A percentile compares a stretch with the other conserved stretches of the same genome.
Conservation (phyloP, 2,797 vertebrate genomes). For the Phyllotis vaccarum region DNA sequence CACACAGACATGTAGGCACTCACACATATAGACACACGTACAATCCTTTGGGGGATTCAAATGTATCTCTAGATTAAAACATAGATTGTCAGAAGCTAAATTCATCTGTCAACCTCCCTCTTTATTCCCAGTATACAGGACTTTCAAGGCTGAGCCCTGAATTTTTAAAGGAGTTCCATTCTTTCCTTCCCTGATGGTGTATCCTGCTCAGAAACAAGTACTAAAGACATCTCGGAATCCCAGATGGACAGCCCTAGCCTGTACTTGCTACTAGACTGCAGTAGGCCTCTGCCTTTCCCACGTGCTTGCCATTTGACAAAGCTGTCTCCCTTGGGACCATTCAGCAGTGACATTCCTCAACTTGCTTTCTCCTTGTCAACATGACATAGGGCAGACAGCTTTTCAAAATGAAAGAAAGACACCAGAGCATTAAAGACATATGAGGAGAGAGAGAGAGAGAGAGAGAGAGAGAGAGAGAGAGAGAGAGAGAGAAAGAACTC, state of each 20-base stretch:
- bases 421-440: not conserved
- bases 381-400: slow-evolving; percentile 50
- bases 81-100: not conserved
- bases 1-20: not conserved
- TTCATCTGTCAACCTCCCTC: not conserved
- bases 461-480: not conserved
- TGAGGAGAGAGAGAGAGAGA: not conserved
- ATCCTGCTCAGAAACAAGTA: not conserved
- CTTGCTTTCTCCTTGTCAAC: slow-evolving; percentile 74
- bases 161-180: not conserved
- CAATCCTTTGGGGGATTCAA: not conserved
- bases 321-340: slow-evolving; percentile 55
- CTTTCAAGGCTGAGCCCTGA: not conserved
- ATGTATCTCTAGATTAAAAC: not conserved
- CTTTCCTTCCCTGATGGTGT: not conserved
- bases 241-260: not conserved
- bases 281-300: not conserved
- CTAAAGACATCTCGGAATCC: not conserved
- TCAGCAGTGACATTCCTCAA: slow-evolving; percentile 71
- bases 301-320: slow-evolving; percentile 70
- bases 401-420: slow-evolving; percentile 40
- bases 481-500: not conserved
- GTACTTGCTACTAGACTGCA: not conserved
- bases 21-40: not conserved
- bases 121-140: not conserved